Conservation (phyloP, 2,113 vertebrate genomes). For the Paraplagusia blochii region DNA sequence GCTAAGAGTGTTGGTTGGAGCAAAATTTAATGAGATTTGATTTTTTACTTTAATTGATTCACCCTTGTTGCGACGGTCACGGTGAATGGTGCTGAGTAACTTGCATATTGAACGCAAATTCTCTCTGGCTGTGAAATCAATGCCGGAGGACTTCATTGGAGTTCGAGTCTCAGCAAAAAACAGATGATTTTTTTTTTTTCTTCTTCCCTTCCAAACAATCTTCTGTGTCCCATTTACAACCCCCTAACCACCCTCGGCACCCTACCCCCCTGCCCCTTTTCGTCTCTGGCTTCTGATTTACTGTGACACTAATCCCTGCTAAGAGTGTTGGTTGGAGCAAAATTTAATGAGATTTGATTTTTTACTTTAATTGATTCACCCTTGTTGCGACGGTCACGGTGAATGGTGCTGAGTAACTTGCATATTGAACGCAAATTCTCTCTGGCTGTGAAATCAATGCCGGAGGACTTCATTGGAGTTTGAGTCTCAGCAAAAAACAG, state of each 20-base stretch:
- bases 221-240: conserved; percentile 3
- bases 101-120: conserved; percentile 54
- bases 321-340: conserved; percentile 11
- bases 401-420: conserved; percentile 50
- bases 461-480: conserved; percentile 37
- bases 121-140: conserved; percentile 55
- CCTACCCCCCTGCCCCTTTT: conserved; percentile 5
- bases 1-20: conserved; percentile 4
- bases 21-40: conserved; percentile 56
- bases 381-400: conserved; percentile 40
- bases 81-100: conserved; percentile 49
- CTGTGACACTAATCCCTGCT: conserved; percentile 15
- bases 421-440: conserved; percentile 55
- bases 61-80: conserved; percentile 38
- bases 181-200: conserved; percentile 24
- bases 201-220: conserved; percentile 7
- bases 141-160: conserved; percentile 40
- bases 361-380: conserved; percentile 58
- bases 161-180: conserved; percentile 55
- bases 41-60: conserved; percentile 62
- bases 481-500: conserved; percentile 55
- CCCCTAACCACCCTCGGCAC: too few relatives aligned
- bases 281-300: conserved; percentile 7
- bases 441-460: conserved; percentile 55
- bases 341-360: conserved; percentile 59